Conservation (phyloP, 2,888 invertebrate species). For the Caenorhabditis becei region DNA sequence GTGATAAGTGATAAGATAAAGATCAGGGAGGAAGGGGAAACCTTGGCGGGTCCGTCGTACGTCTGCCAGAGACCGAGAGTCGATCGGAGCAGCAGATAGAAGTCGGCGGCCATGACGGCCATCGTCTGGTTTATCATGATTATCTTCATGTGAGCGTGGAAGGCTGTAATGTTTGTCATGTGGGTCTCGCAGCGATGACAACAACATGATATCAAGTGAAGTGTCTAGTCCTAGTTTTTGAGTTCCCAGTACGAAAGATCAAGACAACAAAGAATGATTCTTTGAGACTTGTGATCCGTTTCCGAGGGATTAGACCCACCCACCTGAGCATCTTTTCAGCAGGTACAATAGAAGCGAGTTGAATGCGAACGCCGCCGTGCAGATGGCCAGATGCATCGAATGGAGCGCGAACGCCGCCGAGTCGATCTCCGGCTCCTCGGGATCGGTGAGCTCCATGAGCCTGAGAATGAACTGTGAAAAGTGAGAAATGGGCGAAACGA, state of each 20-base stretch:
- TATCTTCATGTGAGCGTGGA: constrained; percentile 60
- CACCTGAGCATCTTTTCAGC: constrained; percentile 44
- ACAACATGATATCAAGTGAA: no score
- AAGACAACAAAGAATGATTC: not conserved
- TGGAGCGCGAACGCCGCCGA: constrained; percentile 40
- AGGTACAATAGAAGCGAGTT: constrained; percentile 50
- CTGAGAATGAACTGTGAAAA: constrained; percentile 1
- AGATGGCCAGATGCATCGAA: constrained; percentile 53
- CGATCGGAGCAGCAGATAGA: constrained; percentile 43
- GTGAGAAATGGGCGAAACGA: not conserved
- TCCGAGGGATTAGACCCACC: not conserved
- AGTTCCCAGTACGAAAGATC: not conserved
- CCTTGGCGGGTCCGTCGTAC: constrained; percentile 11
- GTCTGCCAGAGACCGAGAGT: constrained; percentile 41
- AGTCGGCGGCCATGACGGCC: constrained; percentile 44
- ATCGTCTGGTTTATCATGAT: constrained; percentile 53
- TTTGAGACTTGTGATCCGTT: not conserved
- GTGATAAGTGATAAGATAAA: no score
- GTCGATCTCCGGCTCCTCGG: constrained; percentile 38
- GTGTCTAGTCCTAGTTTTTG: no score
- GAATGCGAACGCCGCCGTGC: constrained; percentile 35
- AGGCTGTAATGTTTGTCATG: constrained; percentile 19
- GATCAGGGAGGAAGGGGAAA: not conserved
- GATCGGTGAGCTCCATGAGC: constrained; percentile 46
- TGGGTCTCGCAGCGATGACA: no score